Conservation (phyloP, 2,888 invertebrate genomes). For the Lepidocyrtinus sp. region DNA sequence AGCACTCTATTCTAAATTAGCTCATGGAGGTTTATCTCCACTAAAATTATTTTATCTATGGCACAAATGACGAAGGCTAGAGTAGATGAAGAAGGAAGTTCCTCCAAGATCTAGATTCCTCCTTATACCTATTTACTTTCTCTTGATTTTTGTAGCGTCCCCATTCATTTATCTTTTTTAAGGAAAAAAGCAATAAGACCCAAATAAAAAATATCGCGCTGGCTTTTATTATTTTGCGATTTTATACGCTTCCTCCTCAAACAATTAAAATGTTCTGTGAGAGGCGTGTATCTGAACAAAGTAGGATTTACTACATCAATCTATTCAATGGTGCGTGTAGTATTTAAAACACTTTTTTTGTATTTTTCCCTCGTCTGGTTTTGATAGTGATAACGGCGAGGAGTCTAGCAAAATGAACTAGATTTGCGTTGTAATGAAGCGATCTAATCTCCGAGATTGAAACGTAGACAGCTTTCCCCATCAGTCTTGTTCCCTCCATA, state of each 20-base stretch:
- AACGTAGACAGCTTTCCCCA: conserved; percentile 20
- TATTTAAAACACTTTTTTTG: neutral
- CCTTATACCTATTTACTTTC: no score
- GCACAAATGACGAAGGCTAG: no score
- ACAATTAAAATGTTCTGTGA: neutral
- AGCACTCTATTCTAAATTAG: no score
- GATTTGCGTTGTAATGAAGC: conserved; percentile 18
- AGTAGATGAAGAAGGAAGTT: no score
- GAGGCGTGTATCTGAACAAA: neutral
- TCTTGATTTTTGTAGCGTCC: no score
- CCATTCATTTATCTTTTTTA: neutral
- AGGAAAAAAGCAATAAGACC: neutral
- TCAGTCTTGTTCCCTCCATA: neutral
- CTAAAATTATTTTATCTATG: no score
- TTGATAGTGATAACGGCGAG: neutral
- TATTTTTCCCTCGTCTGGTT: neutral
- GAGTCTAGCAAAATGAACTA: neutral
- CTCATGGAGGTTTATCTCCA: no score
- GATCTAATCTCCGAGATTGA: conserved; percentile 28
- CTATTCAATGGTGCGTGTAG: neutral
- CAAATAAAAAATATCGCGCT: neutral
- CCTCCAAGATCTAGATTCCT: neutral
- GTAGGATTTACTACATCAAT: conserved; percentile 12
- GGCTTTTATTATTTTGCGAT: neutral
- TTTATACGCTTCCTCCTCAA: neutral